Evolutionary conservation across 2,888 invertebrate species (phyloP), one percentile per base, ranked within the genome.

Genomic region (Bibio marci): DNA sequence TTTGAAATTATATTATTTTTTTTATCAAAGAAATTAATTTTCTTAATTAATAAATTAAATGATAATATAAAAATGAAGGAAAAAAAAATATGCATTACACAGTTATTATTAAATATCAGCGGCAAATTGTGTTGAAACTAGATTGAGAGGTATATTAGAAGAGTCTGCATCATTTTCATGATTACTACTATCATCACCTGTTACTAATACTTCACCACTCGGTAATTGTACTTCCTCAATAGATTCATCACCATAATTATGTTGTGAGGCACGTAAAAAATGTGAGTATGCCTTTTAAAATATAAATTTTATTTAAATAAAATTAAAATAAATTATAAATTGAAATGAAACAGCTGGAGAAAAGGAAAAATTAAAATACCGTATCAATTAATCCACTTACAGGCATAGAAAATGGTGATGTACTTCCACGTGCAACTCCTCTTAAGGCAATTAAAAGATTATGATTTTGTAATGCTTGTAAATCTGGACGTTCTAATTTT

Each of bases 141-240:
- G 47, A 49, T 52, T 52, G 39, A 52, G 47, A 35, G 52, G 52
- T 45, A 50, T 47, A 45, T 49, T 51, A 43, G 48, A 49, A 38
- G 45, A 43, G 41, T 50, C 50, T 33, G 44, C 42, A 39, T 50
- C 51, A 39, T 48, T 47, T 35, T 45, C 46, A 30, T 43, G 39
- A 27, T 40, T 42, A 37, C 44, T 45, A 37, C 44, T 45, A 17
- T 45, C 45, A 11, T 45, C 43, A 25, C 41, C 41, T 15, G 42
- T 34, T 3, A 26, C 15, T 13, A 26, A 35, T 26, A 35, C 41
- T 30, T 34, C 36, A 27, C 28, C 37, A 27, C 42, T 36, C 40
- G 25, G 38, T 38, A 35, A 39, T 41, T 13, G 37, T 39, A 30
- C 31, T 22, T 33, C 33, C 14, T 30, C 30, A 18, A 18, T 19